Base-by-base conservation (phyloP, 2,797 vertebrate species). In the Melanotaenia pygmaea region DNA sequence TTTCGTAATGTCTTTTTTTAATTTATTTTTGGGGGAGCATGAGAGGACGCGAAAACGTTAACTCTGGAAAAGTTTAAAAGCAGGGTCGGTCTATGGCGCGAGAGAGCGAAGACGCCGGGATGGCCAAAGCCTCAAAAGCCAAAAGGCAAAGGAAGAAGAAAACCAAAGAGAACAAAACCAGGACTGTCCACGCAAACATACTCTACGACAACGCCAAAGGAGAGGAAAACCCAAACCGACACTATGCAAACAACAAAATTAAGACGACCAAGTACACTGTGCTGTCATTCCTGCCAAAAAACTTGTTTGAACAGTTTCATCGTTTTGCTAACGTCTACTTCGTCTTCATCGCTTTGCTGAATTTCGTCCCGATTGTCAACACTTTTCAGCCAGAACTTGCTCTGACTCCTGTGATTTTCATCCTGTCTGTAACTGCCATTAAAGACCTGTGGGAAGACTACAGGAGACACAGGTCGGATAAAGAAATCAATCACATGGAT, bases 381-480 rank as follows among this genome's bases (percentile, higher is more conserved):
- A 97, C 98, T 8, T 99, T 99, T 85, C 97, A 98, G 83, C 97
- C 98, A 0, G 97, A 97, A 83, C 91, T 99, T 3, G 97, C 97
- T 0, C 89, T 99, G 90, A 96, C 96, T 0, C 98, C 98, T 0
- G 97, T 98, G n/a, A 94, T 98, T 63, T 98, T 99, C 89, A 99
- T 99, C 79, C 63, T 99, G 88, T 97, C 97, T 0, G 97, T 97
- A 81, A 98, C 98, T 0, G 97, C 97, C 75, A 94, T 98, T 92
- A 99, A 98, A 86, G 98, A 99, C 87, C 86, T 98, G 1, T 98
- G 98, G 98, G 97, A 99, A 89, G 98, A 99, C 91, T 98, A 97
- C 91, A 93, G 97, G 72, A 95, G 98, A 53, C 97, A 97, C 94
- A 90, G 94, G 64, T 98, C 98, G 0, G 98, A 99, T 91, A 91